Evolutionary conservation across 2,888 invertebrate genomes (phyloP).

Genomic region (Leptinotarsa peninsularis): DNA sequence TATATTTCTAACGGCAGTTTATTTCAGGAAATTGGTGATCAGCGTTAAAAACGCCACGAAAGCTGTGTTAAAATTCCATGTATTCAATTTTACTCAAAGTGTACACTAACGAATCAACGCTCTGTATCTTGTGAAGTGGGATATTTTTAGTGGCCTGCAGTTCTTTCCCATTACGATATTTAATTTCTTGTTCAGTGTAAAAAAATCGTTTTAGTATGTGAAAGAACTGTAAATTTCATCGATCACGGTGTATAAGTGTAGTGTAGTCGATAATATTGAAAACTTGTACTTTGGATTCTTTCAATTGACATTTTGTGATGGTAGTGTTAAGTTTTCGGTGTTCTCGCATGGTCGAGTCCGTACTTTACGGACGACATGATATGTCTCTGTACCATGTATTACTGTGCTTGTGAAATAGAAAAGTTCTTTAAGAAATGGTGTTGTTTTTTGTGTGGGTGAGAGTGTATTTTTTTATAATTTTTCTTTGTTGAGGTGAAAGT

Average conservation of each 20-base stretch:
- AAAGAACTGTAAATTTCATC: constrained; percentile 58
- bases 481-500: neutral
- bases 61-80: constrained; percentile 41
- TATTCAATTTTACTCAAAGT: constrained; percentile 38
- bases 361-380: constrained; percentile 45
- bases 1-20: constrained; percentile 46
- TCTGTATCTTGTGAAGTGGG: constrained; percentile 43
- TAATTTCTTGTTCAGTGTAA: constrained; percentile 32
- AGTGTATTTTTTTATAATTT: constrained; percentile 18
- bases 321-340: constrained; percentile 54
- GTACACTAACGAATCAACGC: constrained; percentile 35
- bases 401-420: constrained; percentile 54
- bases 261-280: constrained; percentile 49
- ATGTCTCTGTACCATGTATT: constrained; percentile 42
- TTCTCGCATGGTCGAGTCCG: constrained; percentile 35
- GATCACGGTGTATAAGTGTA: constrained; percentile 54
- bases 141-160: constrained; percentile 56
- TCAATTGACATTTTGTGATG: constrained; percentile 55
- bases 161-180: constrained; percentile 57
- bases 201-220: constrained; percentile 50
- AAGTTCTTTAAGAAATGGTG: constrained; percentile 50
- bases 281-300: constrained; percentile 35
- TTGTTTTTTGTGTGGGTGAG: constrained; percentile 41
- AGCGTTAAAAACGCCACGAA: constrained; percentile 49
- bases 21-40: constrained; percentile 62